Base-by-base conservation (phyloP, 2,797 vertebrate species). In the Craterocephalus amniculus region DNA sequence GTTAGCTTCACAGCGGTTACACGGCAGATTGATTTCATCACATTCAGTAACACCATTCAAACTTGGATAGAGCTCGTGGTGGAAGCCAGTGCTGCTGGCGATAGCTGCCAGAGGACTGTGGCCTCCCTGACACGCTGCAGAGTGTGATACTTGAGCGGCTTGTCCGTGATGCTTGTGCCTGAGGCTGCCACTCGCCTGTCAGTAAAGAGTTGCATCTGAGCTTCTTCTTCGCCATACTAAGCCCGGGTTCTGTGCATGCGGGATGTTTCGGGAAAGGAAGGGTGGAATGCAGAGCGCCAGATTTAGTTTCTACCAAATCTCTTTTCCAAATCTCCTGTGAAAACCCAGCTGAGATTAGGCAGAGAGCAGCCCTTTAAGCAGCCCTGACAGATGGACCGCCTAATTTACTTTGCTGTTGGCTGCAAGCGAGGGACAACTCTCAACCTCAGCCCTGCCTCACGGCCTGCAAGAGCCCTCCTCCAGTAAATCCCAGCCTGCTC, bases 371-470 rank as follows among this genome's bases (percentile, higher is more conserved):
- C 71, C 87, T 80, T 71, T 89, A 87, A 93, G 88, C 85, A 76
- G 77, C 76, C 78, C 80, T 80, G 84, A 92, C 93, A 94, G 93
- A 93, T 93, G 91, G 89, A 83, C 72, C 57, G 88, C 88, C 90
- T 92, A 90, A 93, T 91, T 93, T 92, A 91, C 89, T 87, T 87
- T 89, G 74, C 88, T 88, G 87, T 91, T 91, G 91, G 88, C 91
- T 84, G 76, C 76, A 63, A 84, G 79, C 70, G 60, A 72, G 78
- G 69, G 63, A 85, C 78, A 58, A 58, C 76, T 58, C 10, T 67
- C 48, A 38, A 4, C 64, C 73, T 74, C 78, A 74, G 76, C 77
- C 74, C 61, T 4, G 24, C 79, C 59, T 64, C 52, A 68, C 67
- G 69, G 72, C 55, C 60, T 60, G 64, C 65, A 69, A 38, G 55